phyloP scores from a whole-genome alignment of 2,888 invertebrate genomes.

The Pterostichus niger region DNA sequence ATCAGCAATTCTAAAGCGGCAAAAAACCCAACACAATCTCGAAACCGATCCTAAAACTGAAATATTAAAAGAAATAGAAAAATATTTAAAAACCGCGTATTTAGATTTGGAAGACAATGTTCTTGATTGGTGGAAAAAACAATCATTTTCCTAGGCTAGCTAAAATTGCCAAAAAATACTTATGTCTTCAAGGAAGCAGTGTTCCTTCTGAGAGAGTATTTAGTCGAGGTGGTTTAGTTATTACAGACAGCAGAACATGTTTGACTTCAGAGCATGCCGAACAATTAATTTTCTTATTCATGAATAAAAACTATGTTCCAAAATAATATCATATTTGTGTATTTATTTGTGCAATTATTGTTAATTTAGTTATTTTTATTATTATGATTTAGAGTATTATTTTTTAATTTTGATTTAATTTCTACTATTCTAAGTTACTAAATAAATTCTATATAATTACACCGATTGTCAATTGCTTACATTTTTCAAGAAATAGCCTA shows the following conservation, averaged over 20 bases:
- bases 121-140: conserved; percentile 9
- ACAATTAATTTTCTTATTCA: conserved; percentile 23
- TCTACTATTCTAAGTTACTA: conserved; percentile 2
- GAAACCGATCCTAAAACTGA: conserved; percentile 9
- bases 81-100: conserved; percentile 4
- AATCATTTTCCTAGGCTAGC: conserved; percentile 12
- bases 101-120: conserved; percentile 22
- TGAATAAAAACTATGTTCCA: conserved; percentile 19
- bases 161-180: conserved; percentile 12
- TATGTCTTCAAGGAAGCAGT: conserved; percentile 16
- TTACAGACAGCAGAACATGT: conserved; percentile 18
- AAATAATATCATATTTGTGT: conserved; percentile 15
- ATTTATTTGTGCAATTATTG: conserved; percentile 17
- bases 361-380: conserved; percentile 19
- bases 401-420: conserved; percentile 17
- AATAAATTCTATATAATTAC: background rate
- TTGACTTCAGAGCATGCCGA: conserved; percentile 19
- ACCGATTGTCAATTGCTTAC: background rate
- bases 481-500: conserved; percentile 3
- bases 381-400: conserved; percentile 12
- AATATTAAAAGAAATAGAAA: conserved; percentile 22
- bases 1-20: conserved; percentile 16
- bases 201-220: conserved; percentile 18
- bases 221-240: conserved; percentile 12
- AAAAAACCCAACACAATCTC: background rate